Evolutionary conservation across 2,113 vertebrate genomes (phyloP).

Genomic region (Lamprotornis superbus): DNA sequence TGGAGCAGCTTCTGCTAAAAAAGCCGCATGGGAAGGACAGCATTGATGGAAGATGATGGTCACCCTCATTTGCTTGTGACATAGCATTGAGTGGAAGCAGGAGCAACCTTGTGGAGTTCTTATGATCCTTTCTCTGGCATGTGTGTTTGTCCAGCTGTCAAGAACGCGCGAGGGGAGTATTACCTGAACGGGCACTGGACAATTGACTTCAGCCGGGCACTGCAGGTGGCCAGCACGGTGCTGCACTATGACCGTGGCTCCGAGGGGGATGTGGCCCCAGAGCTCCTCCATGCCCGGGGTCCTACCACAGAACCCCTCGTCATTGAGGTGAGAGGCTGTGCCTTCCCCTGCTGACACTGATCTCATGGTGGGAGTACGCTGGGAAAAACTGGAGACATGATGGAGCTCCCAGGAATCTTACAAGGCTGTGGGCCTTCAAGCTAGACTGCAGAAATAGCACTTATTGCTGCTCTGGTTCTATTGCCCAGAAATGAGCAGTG

Average conservation of each 20-base stretch:
- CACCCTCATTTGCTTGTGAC: neutral
- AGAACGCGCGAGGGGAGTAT: constrained; percentile 87
- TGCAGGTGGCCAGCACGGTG: constrained; percentile 81
- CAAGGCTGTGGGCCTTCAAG: neutral
- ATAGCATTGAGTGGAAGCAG: neutral
- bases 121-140: neutral
- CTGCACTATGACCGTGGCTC: constrained; percentile 88
- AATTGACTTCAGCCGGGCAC: constrained; percentile 80
- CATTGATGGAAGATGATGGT: neutral
- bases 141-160: constrained; percentile 79
- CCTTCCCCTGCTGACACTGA: fast-evolving
- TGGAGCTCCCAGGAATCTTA: neutral
- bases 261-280: constrained; percentile 83
- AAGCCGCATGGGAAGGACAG: neutral
- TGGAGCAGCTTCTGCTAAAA: neutral
- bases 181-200: constrained; percentile 97
- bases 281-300: constrained; percentile 84
- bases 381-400: neutral
- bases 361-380: fast-evolving
- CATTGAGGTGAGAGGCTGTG: constrained; percentile 81
- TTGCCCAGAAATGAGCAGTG: neutral
- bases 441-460: neutral
- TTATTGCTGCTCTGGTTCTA: neutral
- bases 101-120: neutral
- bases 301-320: constrained; percentile 92